phyloP scores from a whole-genome alignment of 2,888 invertebrate genomes.

The Ophioninae sp. region DNA sequence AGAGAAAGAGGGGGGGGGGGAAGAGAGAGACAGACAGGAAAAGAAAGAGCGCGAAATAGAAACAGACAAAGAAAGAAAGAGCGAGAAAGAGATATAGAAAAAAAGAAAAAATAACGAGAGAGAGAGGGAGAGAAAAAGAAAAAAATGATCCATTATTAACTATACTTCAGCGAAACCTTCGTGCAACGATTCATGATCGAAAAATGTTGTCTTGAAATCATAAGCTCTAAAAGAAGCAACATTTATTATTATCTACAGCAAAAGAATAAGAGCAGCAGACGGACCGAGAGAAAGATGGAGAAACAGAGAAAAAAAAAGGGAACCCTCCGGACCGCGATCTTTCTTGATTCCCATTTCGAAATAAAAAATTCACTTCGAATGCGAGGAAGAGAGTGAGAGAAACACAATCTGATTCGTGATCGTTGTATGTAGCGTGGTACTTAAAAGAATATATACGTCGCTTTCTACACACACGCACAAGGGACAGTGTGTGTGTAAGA shows the following conservation, averaged over 20 bases:
- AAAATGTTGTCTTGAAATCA: no score
- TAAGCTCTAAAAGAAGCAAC: no score
- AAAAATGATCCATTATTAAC: no score
- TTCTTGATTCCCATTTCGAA: constrained; percentile 35
- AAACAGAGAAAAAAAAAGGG: not conserved
- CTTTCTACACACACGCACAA: not conserved
- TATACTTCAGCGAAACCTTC: no score
- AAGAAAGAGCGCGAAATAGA: no score
- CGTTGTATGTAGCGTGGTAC: constrained; percentile 69
- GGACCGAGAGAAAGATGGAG: constrained; percentile 1
- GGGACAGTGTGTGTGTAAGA: not conserved
- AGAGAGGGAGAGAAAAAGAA: no score
- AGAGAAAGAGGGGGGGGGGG: not conserved
- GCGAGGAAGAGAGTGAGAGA: constrained; percentile 6
- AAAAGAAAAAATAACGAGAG: no score
- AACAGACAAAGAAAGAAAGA: no score
- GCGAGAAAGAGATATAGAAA: no score
- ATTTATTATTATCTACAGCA: no score
- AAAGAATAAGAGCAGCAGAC: not conserved
- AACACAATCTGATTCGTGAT: constrained; percentile 66
- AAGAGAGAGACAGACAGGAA: not conserved
- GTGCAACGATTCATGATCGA: no score
- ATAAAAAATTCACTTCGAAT: constrained; percentile 37
- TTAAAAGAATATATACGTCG: constrained; percentile 63
- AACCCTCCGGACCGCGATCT: constrained; percentile 22